Base-by-base conservation (phyloP, 1,140 invertebrate species). In the Hylaeus anthracinus region DNA sequence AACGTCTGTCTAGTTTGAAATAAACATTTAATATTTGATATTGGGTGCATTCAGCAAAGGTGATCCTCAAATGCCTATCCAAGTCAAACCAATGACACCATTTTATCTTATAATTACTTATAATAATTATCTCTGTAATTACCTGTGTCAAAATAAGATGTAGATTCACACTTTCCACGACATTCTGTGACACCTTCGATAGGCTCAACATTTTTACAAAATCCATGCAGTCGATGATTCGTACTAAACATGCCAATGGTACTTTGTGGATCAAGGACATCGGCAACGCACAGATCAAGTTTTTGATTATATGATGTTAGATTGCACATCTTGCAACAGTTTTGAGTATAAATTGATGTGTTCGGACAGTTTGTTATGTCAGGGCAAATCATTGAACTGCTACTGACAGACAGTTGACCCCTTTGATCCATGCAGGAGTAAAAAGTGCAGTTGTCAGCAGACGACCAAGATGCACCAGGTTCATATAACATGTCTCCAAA, bases 321-420 rank as follows among this genome's bases (percentile, higher is more conserved):
- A 76, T 95, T 95, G 89, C 96, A 97, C 71, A 94, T 91, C 53
- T 95, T 92, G 73, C 96, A 97, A 88, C 96, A 97, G 48, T 95
- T 95, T 61, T 96, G 95, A 1, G 92, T 87, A 83, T 95, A 94
- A 56, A 95, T 87, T 78, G 94, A 91, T 60, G 95, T 91, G 0
- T 90, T 84, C 0, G 94, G 92, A 88, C 96, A 97, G 56, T 92
- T 87, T 3, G 92, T 92, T 12, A 97, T 88, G 87, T 95, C 94
- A 10, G 96, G 95, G 88, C 96, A 97, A 14, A 93, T 86, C 80
- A 94, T 90, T 15, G 92, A 85, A 45, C 93, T 93, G 9, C 94
- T 94, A 60, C 93, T 93, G 61, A 96, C 93, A 60, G 94, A 90
- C 15, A 95, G 86, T 86, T 94, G 93, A 63, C 92, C 90, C 6